phyloP scores from a whole-genome alignment of 2,888 invertebrate genomes.

The Calameuta pallipes region DNA sequence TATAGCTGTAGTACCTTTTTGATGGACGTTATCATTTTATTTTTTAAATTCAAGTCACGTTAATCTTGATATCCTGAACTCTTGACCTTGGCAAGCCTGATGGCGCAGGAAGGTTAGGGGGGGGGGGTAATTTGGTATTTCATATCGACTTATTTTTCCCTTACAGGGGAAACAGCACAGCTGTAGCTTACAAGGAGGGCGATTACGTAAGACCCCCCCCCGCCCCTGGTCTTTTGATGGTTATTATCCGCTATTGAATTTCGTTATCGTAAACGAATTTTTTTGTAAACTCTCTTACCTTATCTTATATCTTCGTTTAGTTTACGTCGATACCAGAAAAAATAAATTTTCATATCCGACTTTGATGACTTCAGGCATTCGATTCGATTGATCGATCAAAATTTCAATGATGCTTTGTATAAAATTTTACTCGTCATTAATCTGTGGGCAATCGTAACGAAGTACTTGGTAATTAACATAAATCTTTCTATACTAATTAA shows the following conservation, averaged over 20 bases:
- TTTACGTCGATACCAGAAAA: not conserved
- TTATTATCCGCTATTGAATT: not conserved
- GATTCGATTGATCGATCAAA: not conserved
- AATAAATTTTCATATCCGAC: not conserved
- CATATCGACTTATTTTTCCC: not conserved
- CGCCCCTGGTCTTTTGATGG: not conserved
- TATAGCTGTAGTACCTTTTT: slow-evolving; percentile 14
- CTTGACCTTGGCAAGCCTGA: not conserved
- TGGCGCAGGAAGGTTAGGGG: not conserved
- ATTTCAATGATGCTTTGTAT: not conserved
- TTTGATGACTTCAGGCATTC: not conserved
- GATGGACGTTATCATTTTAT: slow-evolving; percentile 29
- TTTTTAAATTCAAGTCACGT: slow-evolving; percentile 27
- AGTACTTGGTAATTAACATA: too few relatives aligned
- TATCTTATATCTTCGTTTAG: not conserved
- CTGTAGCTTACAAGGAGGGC: not conserved
- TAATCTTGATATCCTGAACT: not conserved
- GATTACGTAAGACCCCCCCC: not conserved
- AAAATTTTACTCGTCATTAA: not conserved
- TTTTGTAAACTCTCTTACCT: not conserved
- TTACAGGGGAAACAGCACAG: not conserved
- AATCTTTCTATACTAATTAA: not conserved
- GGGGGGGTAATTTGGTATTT: not conserved
- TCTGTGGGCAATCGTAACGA: not conserved
- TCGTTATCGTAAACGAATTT: not conserved